These are phyloP conservation scores for Napeogenes inachia DNA, from an alignment of 2,888 invertebrate genomes.

Conservation along the genomic window DNA sequence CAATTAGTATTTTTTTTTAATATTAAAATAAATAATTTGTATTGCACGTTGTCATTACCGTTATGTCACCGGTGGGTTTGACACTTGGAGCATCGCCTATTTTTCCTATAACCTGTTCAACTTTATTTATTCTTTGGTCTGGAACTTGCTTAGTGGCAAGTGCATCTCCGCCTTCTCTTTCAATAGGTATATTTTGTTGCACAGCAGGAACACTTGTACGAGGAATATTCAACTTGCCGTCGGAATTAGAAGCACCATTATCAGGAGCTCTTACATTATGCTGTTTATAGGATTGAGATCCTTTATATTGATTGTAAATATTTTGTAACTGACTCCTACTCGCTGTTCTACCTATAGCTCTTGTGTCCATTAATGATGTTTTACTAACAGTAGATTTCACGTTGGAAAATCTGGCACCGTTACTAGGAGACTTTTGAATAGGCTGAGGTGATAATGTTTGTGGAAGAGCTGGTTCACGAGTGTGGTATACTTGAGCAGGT, in stretches of 20 bases:
- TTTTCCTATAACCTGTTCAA: constrained; percentile 38
- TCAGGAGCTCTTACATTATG: constrained; percentile 45
- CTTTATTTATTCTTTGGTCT: constrained; percentile 32
- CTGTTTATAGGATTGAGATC: constrained; percentile 60
- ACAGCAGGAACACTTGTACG: constrained; percentile 25
- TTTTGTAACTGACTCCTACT: constrained; percentile 61
- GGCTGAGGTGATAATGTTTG: constrained; percentile 59
- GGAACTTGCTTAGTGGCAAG: constrained; percentile 40
- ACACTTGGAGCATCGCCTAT: constrained; percentile 47
- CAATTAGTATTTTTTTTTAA: background rate
- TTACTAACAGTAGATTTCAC: constrained; percentile 64
- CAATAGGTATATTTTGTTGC: constrained; percentile 43
- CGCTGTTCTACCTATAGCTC: constrained; percentile 43
- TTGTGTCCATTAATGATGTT: constrained; percentile 54
- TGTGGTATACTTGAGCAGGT: constrained; percentile 45
- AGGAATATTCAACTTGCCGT: constrained; percentile 46
- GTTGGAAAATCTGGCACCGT: constrained; percentile 41
- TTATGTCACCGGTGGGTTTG: constrained; percentile 34
- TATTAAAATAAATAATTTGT: background rate
- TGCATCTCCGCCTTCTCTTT: constrained; percentile 58
- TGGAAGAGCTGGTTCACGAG: constrained; percentile 42
- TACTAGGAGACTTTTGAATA: constrained; percentile 31
- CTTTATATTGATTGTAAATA: constrained; percentile 64
- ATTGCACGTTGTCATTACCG: constrained; percentile 35
- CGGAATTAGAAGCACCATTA: constrained; percentile 46